These are phyloP conservation scores for Gallinago solitaria DNA, from an alignment of 2,797 vertebrate genomes.

Conservation along the genomic window DNA sequence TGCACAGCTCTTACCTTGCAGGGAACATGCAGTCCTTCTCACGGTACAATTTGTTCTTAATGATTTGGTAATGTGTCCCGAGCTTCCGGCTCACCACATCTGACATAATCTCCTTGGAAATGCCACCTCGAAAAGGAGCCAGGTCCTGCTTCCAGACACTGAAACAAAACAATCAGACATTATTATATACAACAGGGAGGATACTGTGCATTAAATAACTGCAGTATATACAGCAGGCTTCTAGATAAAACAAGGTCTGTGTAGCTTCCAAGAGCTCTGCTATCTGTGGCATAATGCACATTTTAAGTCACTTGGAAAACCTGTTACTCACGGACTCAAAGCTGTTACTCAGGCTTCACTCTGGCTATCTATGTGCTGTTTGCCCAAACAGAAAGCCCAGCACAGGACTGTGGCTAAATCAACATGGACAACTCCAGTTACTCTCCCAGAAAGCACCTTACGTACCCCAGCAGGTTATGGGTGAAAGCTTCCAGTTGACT, in stretches of 20 bases:
- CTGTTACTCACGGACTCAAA: neutral
- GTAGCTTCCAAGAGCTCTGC: neutral
- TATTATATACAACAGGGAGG: neutral
- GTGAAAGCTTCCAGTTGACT: neutral
- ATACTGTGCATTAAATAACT: neutral
- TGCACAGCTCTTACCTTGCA: conserved; percentile 82
- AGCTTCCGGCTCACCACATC: conserved; percentile 84
- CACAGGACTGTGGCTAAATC: neutral
- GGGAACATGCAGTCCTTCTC: conserved; percentile 96
- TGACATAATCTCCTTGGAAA: conserved; percentile 85
- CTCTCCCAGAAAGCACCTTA: neutral
- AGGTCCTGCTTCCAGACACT: conserved; percentile 90
- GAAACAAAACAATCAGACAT: conserved; percentile 17
- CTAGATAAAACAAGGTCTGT: neutral
- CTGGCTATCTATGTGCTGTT: neutral
- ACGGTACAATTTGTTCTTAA: conserved; percentile 87
- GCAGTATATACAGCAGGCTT: neutral
- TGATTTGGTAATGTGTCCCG: conserved; percentile 95
- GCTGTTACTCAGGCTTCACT: neutral
- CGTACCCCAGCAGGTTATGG: neutral
- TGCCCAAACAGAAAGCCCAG: neutral
- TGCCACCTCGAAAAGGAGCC: conserved; percentile 83
- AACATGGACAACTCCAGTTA: neutral
- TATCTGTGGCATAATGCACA: neutral
- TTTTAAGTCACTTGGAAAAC: neutral